Conservation (phyloP, 2,888 invertebrate species). For the Graphium colonna region DNA sequence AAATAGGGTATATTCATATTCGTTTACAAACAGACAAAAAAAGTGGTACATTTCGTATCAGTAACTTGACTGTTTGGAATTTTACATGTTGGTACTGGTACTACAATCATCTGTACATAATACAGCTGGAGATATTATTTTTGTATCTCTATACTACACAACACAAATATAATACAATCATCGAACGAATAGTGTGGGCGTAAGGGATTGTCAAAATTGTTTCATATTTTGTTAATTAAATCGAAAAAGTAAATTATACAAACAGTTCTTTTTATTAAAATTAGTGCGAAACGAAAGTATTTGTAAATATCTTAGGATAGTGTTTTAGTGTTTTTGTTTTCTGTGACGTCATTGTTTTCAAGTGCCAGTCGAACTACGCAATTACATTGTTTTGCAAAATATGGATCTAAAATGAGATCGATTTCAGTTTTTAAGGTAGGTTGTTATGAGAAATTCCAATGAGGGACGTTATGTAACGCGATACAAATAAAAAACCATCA, state of each 20-base stretch:
- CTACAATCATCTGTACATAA: slow-evolving; percentile 2
- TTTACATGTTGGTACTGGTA: not conserved
- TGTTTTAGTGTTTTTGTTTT: slow-evolving; percentile 58
- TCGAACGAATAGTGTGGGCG: slow-evolving; percentile 15
- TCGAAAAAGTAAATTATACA: slow-evolving; percentile 13
- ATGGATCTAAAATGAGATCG: slow-evolving; percentile 76
- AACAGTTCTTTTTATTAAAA: slow-evolving; percentile 38
- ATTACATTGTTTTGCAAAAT: slow-evolving; percentile 74
- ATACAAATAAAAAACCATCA: not conserved
- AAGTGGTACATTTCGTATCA: not conserved
- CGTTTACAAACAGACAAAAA: too few species aligned
- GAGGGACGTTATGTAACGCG: not conserved
- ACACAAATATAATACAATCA: slow-evolving; percentile 15
- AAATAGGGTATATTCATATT: too few species aligned
- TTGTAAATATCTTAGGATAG: slow-evolving; percentile 42
- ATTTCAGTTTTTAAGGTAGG: slow-evolving; percentile 59
- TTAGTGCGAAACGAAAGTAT: slow-evolving; percentile 35
- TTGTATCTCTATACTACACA: slow-evolving; percentile 7
- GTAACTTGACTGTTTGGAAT: not conserved
- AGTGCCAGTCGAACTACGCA: slow-evolving; percentile 82
- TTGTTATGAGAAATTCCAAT: not conserved
- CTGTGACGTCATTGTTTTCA: slow-evolving; percentile 82
- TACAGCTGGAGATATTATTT: slow-evolving; percentile 16
- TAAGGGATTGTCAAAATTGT: slow-evolving; percentile 22
- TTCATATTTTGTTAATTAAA: slow-evolving; percentile 18